Base-by-base conservation (phyloP, 2,797 vertebrate genomes). In the Hemitrygon akajei region DNA sequence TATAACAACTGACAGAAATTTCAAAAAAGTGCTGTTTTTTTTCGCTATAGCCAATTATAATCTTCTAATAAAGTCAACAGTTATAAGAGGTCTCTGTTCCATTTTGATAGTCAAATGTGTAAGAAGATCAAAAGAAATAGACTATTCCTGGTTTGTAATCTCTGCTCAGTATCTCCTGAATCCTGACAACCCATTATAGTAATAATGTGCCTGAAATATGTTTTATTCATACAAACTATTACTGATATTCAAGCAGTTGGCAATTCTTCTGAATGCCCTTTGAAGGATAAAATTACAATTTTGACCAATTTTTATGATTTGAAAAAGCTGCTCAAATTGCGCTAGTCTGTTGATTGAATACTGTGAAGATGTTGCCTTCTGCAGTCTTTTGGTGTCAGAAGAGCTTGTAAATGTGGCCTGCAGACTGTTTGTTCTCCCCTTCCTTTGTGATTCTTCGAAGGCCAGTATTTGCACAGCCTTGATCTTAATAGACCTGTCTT, bases 241-340 rank as follows among this genome's bases (percentile, higher is more conserved):
- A 89, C 66, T 89, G 60, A 69, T 66, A 89, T 89, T 89, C 86
- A 66, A 66, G 63, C 66, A 69, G n/a, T 34, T 69, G n/a, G 60
- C n/a, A 89, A n/a, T 22, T 89, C 60, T 69, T 69, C 16, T 69
- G 20, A 89, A 89, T 69, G n/a, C n/a, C 86, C 63, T 89, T 69
- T 89, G 86, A 89, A 89, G 86, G 86, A 66, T 89, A 89, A 89
- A 89, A 89, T 69, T 37, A 63, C 86, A 89, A 66, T 89, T 63
- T 86, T 60, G 82, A 86, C 82, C 82, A 60, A 60, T 37, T 30
- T 37, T 69, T 73, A 73, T 73, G 4, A 20, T 66, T 12, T 89
- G 34, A 18, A 6, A 89, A 89, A 89, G 9, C n/a, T 73, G 22
- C 22, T 89, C 60, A 69, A 69, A 60, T n/a, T 60, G 58, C 82